Evolutionary conservation across 2,888 invertebrate genomes (phyloP).

Genomic region (Drosophila pullipes): DNA sequence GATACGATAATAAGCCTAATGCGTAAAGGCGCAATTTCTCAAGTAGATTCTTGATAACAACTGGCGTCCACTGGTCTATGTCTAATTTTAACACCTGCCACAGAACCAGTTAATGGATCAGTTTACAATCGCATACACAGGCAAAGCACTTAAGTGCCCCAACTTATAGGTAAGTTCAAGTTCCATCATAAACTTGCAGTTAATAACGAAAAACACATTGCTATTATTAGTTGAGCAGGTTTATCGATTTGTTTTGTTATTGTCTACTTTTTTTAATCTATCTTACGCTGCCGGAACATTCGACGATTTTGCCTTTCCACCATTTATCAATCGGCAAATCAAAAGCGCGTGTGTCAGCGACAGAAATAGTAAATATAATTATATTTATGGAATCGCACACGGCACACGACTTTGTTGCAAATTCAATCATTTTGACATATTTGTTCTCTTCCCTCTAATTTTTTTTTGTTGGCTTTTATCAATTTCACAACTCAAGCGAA

Average conservation of each 20-base stretch:
- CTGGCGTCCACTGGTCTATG: constrained; percentile 46
- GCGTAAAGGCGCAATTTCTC: constrained; percentile 2
- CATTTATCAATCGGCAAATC: constrained; percentile 18
- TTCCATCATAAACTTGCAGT: background rate
- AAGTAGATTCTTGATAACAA: constrained; percentile 34
- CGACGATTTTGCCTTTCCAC: constrained; percentile 27
- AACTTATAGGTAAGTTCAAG: background rate
- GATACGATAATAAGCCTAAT: constrained; percentile 28
- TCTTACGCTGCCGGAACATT: constrained; percentile 39
- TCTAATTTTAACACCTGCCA: constrained; percentile 24
- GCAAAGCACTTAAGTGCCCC: constrained; percentile 1
- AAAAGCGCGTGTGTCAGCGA: constrained; percentile 13
- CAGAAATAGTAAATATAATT: constrained; percentile 3
- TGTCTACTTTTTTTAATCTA: constrained; percentile 6
- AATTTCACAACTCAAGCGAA: constrained; percentile 58
- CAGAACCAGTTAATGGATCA: constrained; percentile 22
- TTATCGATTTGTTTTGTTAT: constrained; percentile 7
- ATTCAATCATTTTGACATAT: constrained; percentile 11
- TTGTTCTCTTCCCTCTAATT: background rate
- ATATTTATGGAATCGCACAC: constrained; percentile 50
- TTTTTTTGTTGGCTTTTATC: constrained; percentile 37
- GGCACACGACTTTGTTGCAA: constrained; percentile 35
- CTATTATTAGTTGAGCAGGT: constrained; percentile 1
- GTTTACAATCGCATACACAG: constrained; percentile 11
- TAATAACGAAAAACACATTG: constrained; percentile 1